Conservation (phyloP, 2,113 vertebrate species). For the Montifringilla adamsi region DNA sequence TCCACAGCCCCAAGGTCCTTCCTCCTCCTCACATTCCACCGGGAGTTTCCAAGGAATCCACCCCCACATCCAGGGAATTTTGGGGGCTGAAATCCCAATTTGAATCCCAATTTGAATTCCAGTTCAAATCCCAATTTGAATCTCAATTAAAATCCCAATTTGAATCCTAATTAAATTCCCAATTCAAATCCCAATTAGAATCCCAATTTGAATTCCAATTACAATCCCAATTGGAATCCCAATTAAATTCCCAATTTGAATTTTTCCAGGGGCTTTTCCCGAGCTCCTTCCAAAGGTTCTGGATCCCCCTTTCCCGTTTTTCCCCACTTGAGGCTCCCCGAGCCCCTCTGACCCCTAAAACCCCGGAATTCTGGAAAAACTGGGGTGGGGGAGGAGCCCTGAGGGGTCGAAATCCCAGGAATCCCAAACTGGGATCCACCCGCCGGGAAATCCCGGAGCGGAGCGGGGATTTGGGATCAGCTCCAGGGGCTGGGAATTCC, state of each 20-base stretch:
- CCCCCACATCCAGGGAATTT: neutral
- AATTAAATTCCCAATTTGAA: neutral
- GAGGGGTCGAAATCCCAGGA: neutral
- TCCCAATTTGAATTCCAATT: too few relatives aligned
- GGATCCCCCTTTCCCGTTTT: neutral
- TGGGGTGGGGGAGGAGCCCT: neutral
- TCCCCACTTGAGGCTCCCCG: too few relatives aligned
- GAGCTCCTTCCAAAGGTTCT: neutral
- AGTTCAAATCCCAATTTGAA: too few relatives aligned
- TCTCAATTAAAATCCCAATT: too few relatives aligned
- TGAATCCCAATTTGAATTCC: too few relatives aligned
- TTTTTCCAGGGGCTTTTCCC: neutral
- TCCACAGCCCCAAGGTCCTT: neutral
- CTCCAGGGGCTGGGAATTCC: neutral
- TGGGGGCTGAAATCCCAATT: too few relatives aligned
- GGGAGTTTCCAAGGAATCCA: neutral
- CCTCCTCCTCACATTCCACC: neutral
- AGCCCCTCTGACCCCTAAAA: neutral
- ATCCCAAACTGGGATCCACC: neutral
- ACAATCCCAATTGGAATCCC: too few relatives aligned
- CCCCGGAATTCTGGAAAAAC: neutral
- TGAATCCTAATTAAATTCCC: too few relatives aligned
- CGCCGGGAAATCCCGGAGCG: neutral
- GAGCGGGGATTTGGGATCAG: neutral
- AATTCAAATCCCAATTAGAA: too few relatives aligned